These are phyloP conservation scores for Drosophila nannoptera DNA, from an alignment of 1,140 invertebrate species.

Conservation along the genomic window DNA sequence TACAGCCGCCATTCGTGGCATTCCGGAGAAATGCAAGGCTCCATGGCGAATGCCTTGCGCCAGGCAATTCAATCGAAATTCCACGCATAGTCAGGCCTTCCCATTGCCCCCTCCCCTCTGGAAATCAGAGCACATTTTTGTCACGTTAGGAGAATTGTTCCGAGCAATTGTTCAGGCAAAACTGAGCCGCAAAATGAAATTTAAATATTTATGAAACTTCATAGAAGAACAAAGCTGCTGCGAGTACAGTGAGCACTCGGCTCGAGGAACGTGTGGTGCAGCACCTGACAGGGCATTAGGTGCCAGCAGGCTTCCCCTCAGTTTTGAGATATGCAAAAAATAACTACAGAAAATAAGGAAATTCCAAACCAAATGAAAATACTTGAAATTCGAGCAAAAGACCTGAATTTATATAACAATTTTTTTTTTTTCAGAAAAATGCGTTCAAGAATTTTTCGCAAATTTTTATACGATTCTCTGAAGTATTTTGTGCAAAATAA, in stretches of 20 bases:
- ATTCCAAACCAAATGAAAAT: no score
- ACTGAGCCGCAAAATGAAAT: slow-evolving; percentile 1
- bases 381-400: no score
- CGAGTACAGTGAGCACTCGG: neutral
- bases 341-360: no score
- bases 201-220: slow-evolving; percentile 1
- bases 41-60: slow-evolving; percentile 4
- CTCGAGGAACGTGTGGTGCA: neutral
- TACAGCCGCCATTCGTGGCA: neutral
- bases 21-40: slow-evolving; percentile 4
- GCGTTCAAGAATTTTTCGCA: no score
- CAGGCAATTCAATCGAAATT: slow-evolving; percentile 12
- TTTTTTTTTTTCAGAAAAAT: no score
- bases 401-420: no score
- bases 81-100: neutral
- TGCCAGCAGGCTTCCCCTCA: no score
- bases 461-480: no score
- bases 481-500: no score
- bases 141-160: neutral
- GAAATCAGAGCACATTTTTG: slow-evolving; percentile 4
- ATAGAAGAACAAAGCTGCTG: neutral
- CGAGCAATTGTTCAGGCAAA: neutral
- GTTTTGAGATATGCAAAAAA: no score
- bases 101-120: neutral
- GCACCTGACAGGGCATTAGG: no score